Base-by-base conservation (phyloP, 2,113 vertebrate species). In the Nothoprocta perdicaria region DNA sequence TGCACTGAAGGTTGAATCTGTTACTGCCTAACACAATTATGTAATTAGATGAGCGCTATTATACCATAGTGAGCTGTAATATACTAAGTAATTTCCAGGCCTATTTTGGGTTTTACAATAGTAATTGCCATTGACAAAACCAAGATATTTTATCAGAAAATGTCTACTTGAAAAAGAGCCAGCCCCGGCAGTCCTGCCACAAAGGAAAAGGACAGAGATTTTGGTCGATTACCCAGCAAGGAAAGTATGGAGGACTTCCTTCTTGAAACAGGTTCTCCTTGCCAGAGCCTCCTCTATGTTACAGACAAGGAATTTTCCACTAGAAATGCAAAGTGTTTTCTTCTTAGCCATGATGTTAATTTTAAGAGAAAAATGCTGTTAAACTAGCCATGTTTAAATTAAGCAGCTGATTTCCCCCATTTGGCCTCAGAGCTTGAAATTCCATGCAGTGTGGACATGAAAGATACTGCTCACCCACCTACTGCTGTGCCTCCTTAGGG, bases 271-370 rank as follows among this genome's bases (percentile, higher is more conserved):
- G 57, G 33, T 41, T 26, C 31, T 6, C 17, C 29, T 79, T 55
- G 41, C 57, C 72, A 85, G 79, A 60, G 1, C 27, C 72, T 60
- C 41, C 53, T 63, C 83, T 80, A 69, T 43, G 77, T 93, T 90
- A 94, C 35, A 43, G 85, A 67, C 66, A 88, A 94, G 67, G 76
- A 86, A 94, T 91, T 84, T 63, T 78, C 85, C 86, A 90, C 26
- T 86, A 82, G 52, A 83, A 86, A 87, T 31, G 52, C 57, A 71
- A 84, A 94, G 61, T 43, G 29, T 6, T 91, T 85, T 89, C 53
- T 60, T 80, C 77, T 89, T 63, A 94, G 88, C 57, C 73, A 76
- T 2, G 53, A 45, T 53, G 31, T 72, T 88, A 71, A 90, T 86
- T 92, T 74, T 50, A 69, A 71, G 82, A 41, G 23, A 67, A 81